phyloP scores from a whole-genome alignment of 2,797 vertebrate species.

The Acipenser transmontanus region DNA sequence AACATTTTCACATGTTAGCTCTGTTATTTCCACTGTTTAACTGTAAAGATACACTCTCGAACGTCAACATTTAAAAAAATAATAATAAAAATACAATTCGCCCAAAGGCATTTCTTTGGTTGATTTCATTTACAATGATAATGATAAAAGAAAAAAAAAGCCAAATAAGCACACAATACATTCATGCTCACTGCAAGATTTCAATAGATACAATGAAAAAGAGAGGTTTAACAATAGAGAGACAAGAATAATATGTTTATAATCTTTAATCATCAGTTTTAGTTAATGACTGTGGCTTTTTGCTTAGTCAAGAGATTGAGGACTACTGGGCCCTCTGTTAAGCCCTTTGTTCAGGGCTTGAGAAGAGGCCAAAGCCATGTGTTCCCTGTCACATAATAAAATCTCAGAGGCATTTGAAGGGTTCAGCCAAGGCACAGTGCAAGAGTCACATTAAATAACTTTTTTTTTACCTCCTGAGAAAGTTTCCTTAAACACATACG shows the following conservation, averaged over 20 bases:
- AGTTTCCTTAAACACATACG: slow-evolving; percentile 5
- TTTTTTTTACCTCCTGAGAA: slow-evolving; percentile 2
- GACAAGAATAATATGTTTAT: slow-evolving; percentile 25
- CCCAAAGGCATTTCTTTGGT: too few species aligned
- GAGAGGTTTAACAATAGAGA: slow-evolving; percentile 7
- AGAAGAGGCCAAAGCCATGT: slow-evolving; percentile 22
- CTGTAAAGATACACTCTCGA: too few species aligned
- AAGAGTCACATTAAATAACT: slow-evolving; percentile 21
- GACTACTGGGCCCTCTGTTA: slow-evolving; percentile 19
- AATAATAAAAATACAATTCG: too few species aligned
- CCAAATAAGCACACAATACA: neutral
- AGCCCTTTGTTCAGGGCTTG: slow-evolving; percentile 26
- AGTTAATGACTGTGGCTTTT: slow-evolving; percentile 25
- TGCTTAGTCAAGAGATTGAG: slow-evolving; percentile 21
- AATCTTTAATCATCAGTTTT: slow-evolving; percentile 17
- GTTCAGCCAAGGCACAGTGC: slow-evolving; percentile 21
- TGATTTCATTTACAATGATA: too few species aligned
- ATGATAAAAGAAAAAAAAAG: too few species aligned
- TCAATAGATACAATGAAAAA: slow-evolving; percentile 23
- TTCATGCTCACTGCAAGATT: slow-evolving; percentile 6
- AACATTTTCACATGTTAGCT: too few species aligned
- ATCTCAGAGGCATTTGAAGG: slow-evolving; percentile 13
- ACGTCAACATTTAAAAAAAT: too few species aligned
- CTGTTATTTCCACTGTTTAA: too few species aligned
- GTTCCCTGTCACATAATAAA: slow-evolving; percentile 15